Base-by-base conservation (phyloP, 2,888 invertebrate species). In the Auanema freiburgensis region DNA sequence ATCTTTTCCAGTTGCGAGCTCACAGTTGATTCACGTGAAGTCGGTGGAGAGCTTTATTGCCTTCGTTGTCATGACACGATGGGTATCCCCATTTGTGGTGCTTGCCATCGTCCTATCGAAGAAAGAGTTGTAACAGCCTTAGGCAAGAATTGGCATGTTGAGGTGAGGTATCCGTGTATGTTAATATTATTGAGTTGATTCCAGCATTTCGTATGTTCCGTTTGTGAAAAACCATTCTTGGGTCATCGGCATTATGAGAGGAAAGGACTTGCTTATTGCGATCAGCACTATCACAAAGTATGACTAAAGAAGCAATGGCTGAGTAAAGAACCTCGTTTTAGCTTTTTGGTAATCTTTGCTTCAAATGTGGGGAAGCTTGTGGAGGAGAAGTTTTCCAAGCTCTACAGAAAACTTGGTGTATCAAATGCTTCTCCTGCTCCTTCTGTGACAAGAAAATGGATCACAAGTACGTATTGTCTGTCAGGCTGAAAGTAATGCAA, bases 221-320 rank as follows among this genome's bases (percentile, higher is more conserved):
- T 96, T 86, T 98, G 98, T 85, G 98, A 99, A 87, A 97, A 98
- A 85, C 98, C 98, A 0, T 98, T 98, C 88, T 90, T 96, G 84
- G 98, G 98, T 0, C 94, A 95, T 87, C 91, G 97, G 0, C 97
- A 98, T 86, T 98, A 96, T 85, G 97, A 98, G 87, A 93, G 94
- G 87, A 95, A 95, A 83, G 98, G 95, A 0, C 86, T 97, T 76
- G 98, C 98, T 0, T 99, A 98, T 86, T 98, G 98, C 85, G 98
- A 99, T 86, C 93, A 92, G 67, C 98, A 98, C 85, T 98, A 97
- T 86, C 97, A 98, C 87, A 86, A 85, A 84, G 85, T 85, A 63
- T 50, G 59, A 44, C n/a, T 33, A 33, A n/a, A n/a, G n/a, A n/a
- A n/a, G n/a, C n/a, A n/a, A n/a, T n/a, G n/a, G n/a, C n/a, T n/a